phyloP scores from a whole-genome alignment of 2,888 invertebrate genomes.

The Drosophila hamatofila region DNA sequence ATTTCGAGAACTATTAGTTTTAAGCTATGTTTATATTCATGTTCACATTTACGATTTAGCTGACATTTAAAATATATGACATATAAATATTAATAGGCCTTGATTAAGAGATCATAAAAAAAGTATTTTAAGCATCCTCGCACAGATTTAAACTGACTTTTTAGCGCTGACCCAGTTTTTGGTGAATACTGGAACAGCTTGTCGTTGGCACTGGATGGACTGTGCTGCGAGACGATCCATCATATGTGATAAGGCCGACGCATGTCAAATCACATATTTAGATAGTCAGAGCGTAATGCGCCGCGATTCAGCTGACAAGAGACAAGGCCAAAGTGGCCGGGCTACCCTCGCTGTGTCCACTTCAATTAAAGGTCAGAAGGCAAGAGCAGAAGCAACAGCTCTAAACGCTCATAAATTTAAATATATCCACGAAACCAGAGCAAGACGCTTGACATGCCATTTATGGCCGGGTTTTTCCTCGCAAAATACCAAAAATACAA shows the following conservation, averaged over 20 bases:
- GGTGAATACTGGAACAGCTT: constrained; percentile 34
- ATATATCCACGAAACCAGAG: constrained; percentile 37
- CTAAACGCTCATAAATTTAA: constrained; percentile 59
- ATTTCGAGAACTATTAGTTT: too few species aligned
- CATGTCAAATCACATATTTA: constrained; percentile 37
- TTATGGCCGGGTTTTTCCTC: constrained; percentile 51
- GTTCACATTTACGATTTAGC: neutral
- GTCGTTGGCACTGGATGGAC: constrained; percentile 39
- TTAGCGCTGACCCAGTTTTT: constrained; percentile 54
- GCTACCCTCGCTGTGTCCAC: constrained; percentile 10
- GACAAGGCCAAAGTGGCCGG: constrained; percentile 32
- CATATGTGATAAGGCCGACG: constrained; percentile 40
- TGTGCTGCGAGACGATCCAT: constrained; percentile 27
- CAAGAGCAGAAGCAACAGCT: constrained; percentile 18
- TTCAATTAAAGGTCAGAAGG: constrained; percentile 57
- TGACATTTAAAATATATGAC: constrained; percentile 30
- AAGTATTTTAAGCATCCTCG: constrained; percentile 23
- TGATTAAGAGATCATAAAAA: constrained; percentile 28
- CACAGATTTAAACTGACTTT: constrained; percentile 32
- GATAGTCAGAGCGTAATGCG: constrained; percentile 17
- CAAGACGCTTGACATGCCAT: constrained; percentile 50
- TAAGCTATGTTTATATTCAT: neutral
- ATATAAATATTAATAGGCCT: constrained; percentile 8
- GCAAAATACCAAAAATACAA: constrained; percentile 68
- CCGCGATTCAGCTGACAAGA: constrained; percentile 37